These are phyloP conservation scores for Apocrypta bakeri DNA, from an alignment of 1,140 invertebrate species.

Conservation along the genomic window DNA sequence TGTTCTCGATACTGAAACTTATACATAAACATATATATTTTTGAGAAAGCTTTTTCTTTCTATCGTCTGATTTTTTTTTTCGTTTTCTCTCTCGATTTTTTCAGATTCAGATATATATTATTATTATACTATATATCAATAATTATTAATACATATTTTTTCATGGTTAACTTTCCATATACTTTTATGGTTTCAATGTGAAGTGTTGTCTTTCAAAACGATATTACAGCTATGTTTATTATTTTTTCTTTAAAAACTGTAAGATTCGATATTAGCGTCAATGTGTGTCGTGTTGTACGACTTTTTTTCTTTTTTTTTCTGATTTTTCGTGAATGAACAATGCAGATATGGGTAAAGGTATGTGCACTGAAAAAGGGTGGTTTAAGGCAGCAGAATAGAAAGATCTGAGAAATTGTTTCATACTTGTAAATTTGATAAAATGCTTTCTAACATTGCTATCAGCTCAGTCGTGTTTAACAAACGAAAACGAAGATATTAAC, in stretches of 20 bases:
- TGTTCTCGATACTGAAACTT: slow-evolving; percentile 31
- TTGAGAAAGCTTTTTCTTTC: slow-evolving; percentile 1
- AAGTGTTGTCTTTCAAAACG: slow-evolving; percentile 4
- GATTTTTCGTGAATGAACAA: slow-evolving; percentile 30
- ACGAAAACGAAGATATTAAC: background rate
- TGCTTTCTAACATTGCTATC: slow-evolving; percentile 16
- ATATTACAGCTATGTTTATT: slow-evolving; percentile 26
- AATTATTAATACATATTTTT: background rate
- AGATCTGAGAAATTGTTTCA: slow-evolving; percentile 47
- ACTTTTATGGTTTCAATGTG: slow-evolving; percentile 16
- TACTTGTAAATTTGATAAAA: background rate
- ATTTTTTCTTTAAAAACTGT: background rate
- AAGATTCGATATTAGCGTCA: slow-evolving; percentile 11
- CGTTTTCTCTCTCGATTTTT: slow-evolving; percentile 33
- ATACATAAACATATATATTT: slow-evolving; percentile 4
- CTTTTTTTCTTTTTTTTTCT: slow-evolving; percentile 26
- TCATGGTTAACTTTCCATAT: slow-evolving; percentile 8
- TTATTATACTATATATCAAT: background rate
- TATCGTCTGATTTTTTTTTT: background rate
- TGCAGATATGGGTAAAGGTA: slow-evolving; percentile 36
- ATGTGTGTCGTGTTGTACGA: slow-evolving; percentile 4
- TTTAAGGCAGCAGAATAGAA: slow-evolving; percentile 40
- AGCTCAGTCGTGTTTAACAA: background rate
- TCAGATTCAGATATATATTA: slow-evolving; percentile 17
- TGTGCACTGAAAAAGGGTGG: slow-evolving; percentile 38